Evolutionary conservation across 2,888 invertebrate species (phyloP).

Genomic region (Dicyrtomina minuta): DNA sequence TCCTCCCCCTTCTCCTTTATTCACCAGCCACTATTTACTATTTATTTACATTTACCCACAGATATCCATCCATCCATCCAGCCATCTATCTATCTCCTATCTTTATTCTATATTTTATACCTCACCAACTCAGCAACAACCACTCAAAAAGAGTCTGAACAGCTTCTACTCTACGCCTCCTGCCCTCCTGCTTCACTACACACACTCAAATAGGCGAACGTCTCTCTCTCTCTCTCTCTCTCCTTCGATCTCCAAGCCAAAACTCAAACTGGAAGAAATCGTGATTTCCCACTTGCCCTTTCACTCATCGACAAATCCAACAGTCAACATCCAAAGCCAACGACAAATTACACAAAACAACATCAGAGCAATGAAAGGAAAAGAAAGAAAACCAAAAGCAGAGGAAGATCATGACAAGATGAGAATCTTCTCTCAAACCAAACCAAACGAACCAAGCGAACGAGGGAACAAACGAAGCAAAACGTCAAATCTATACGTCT

Average conservation of each 20-base stretch:
- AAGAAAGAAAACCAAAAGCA: not conserved
- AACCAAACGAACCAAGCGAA: no score
- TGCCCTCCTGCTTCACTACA: conserved; percentile 6
- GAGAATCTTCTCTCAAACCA: no score
- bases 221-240: no score
- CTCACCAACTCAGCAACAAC: no score
- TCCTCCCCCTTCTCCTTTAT: conserved; percentile 29
- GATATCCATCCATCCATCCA: conserved; percentile 5
- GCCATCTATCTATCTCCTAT: no score
- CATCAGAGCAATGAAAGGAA: not conserved
- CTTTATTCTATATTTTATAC: no score
- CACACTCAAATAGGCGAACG: not conserved
- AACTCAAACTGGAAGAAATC: not conserved
- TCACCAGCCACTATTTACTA: conserved; percentile 16
- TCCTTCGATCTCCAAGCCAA: not conserved
- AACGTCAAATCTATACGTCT: no score
- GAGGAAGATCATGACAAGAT: no score
- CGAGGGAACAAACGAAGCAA: no score
- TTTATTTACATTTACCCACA: no score
- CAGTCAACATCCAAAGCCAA: conserved; percentile 11
- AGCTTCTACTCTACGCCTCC: no score
- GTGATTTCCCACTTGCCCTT: conserved; percentile 29
- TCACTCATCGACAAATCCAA: conserved; percentile 17
- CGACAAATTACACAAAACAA: not conserved
- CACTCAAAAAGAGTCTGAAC: no score